These are phyloP conservation scores for Drosophila nigromelanica DNA, from an alignment of 1,140 invertebrate species.

Conservation along the genomic window DNA sequence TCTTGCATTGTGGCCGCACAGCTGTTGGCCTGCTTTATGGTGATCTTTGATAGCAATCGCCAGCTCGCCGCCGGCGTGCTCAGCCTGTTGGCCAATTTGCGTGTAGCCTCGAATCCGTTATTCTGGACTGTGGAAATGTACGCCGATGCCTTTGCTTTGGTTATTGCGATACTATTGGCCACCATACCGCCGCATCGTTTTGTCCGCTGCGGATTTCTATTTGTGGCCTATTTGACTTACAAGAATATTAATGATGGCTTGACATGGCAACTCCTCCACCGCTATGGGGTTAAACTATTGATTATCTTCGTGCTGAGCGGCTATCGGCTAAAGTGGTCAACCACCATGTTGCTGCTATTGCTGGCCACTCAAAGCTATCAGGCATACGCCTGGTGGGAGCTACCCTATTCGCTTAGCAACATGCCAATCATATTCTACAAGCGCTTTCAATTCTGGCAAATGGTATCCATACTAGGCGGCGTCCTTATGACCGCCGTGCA, in stretches of 20 bases:
- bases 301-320: background rate
- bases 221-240: constrained; percentile 7
- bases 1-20: background rate
- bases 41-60: background rate
- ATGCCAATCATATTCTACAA: background rate
- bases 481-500: constrained; percentile 2
- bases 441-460: constrained; percentile 3
- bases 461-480: background rate
- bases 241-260: background rate
- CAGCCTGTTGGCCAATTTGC: constrained; percentile 3
- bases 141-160: background rate
- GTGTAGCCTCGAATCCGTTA: background rate
- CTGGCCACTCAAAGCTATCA: background rate
- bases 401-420: background rate
- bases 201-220: background rate
- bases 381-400: constrained; percentile 1
- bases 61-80: background rate
- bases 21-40: background rate
- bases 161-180: background rate
- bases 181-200: background rate
- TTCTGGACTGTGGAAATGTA: background rate
- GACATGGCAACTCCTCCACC: background rate
- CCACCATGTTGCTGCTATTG: background rate
- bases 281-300: background rate
- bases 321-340: background rate